A percentile compares a stretch with the other conserved stretches of the same genome.
phyloP scores from a whole-genome alignment of 2,113 vertebrate species.

The Psophia crepitans region DNA sequence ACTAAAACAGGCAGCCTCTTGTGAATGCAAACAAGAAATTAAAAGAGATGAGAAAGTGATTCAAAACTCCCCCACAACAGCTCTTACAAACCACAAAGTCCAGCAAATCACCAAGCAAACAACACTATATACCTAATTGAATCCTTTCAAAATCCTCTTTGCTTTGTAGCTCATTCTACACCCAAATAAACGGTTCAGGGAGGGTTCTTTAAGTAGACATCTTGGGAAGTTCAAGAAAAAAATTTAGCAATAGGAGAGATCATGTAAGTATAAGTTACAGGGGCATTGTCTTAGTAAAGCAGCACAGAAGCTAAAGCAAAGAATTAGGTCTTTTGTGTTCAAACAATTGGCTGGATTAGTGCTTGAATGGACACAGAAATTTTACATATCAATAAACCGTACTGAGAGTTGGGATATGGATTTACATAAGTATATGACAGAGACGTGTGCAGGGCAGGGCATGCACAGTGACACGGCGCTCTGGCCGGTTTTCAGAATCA shows the following conservation, averaged over 20 bases:
- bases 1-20: conserved; percentile 41
- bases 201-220: not conserved
- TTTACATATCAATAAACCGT: not conserved
- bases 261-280: not conserved
- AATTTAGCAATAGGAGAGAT: not conserved
- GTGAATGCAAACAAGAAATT: not conserved
- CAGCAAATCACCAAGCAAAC: not conserved
- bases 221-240: not conserved
- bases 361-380: not conserved
- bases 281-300: not conserved
- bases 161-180: not conserved
- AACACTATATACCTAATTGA: not conserved
- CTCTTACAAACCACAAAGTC: not conserved
- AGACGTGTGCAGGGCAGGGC: not conserved
- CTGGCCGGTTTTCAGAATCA: not conserved
- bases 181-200: not conserved
- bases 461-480: not conserved
- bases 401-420: not conserved
- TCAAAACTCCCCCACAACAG: not conserved
- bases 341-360: not conserved
- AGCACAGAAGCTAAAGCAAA: not conserved
- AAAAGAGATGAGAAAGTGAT: not conserved
- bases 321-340: not conserved
- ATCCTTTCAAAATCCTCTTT: not conserved
- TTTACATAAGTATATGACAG: not conserved